Percentiles rank a stretch among this genome's conserved stretches.
These are phyloP conservation scores for Chaenogobius annularis DNA, from an alignment of 2,113 vertebrate species.

Conservation along the genomic window DNA sequence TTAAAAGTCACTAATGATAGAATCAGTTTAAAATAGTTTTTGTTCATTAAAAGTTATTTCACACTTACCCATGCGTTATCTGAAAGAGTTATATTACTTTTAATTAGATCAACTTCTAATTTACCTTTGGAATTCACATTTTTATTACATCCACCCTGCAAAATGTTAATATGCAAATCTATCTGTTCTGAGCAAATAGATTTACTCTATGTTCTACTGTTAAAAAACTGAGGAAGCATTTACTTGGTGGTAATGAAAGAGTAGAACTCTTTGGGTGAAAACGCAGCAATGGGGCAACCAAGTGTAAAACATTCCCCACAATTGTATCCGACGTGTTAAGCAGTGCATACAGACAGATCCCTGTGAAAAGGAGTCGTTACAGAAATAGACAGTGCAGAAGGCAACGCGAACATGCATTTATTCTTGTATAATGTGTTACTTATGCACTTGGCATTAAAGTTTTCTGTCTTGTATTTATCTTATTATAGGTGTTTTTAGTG, in stretches of 20 bases:
- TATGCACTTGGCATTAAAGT: neutral
- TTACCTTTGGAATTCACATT: conserved; percentile 1
- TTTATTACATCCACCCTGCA: conserved; percentile 26
- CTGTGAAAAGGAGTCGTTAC: neutral
- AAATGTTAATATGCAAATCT: neutral
- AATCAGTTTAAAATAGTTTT: conserved; percentile 4
- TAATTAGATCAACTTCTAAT: neutral
- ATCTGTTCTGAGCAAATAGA: neutral
- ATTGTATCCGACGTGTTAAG: neutral
- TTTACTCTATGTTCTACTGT: too few relatives aligned
- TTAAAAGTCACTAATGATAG: conserved; percentile 7
- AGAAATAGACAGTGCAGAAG: neutral
- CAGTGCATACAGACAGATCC: neutral
- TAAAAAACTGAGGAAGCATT: too few relatives aligned
- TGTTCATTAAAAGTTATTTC: conserved; percentile 6
- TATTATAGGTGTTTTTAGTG: neutral
- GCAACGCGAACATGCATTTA: too few relatives aligned
- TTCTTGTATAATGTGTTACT: too few relatives aligned
- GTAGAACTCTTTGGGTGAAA: conserved; percentile 34
- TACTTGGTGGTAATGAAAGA: conserved; percentile 25
- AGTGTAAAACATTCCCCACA: conserved; percentile 29
- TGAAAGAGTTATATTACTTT: conserved; percentile 12
- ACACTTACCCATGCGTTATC: neutral
- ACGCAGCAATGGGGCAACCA: conserved; percentile 21
- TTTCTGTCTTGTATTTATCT: neutral